These are phyloP conservation scores for Lanius ludovicianus DNA, from an alignment of 2,113 vertebrate species.

Conservation along the genomic window DNA sequence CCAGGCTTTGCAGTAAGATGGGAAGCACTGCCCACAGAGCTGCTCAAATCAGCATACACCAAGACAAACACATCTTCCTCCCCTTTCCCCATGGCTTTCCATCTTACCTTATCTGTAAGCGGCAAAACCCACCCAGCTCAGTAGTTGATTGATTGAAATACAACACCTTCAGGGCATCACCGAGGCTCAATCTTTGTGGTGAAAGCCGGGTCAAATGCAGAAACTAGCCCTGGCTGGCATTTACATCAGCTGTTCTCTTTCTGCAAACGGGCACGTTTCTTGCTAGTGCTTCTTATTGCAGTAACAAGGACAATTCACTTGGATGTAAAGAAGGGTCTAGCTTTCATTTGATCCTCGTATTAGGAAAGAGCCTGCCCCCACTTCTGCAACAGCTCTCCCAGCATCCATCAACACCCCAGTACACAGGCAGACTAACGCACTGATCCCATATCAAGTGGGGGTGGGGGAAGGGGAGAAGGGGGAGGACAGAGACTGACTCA, in stretches of 20 bases:
- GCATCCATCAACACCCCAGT: background rate
- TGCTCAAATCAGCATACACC: background rate
- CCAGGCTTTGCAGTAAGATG: background rate
- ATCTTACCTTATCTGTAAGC: background rate
- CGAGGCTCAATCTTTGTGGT: background rate
- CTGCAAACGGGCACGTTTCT: background rate
- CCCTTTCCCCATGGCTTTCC: background rate
- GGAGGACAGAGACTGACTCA: background rate
- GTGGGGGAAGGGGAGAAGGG: background rate
- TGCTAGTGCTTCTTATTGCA: background rate
- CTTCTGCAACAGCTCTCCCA: background rate
- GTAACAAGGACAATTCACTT: background rate
- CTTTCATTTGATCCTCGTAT: background rate
- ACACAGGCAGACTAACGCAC: background rate
- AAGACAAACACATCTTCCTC: background rate
- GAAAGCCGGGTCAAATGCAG: background rate
- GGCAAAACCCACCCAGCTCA: background rate
- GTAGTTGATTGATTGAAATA: background rate
- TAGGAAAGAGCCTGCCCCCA: background rate
- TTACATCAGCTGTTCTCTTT: background rate
- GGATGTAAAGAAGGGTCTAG: background rate
- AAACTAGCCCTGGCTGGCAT: background rate
- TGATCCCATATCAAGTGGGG: background rate
- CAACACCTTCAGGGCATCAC: background rate
- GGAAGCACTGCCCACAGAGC: background rate